Conservation (phyloP, 1,140 invertebrate genomes). For the Drosophila ironensis region DNA sequence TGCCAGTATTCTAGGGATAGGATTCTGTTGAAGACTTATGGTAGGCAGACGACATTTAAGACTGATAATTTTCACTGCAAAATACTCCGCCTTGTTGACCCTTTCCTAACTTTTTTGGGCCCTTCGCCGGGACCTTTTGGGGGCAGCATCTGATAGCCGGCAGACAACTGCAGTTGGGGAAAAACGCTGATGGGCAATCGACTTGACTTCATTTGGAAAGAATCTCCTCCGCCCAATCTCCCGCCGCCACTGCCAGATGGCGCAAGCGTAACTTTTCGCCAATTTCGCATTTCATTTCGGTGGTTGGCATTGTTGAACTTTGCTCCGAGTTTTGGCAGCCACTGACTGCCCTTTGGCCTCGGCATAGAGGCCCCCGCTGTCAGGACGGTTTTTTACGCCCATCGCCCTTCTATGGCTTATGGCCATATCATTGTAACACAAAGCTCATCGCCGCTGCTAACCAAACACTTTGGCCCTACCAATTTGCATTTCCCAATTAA, state of each 20-base stretch:
- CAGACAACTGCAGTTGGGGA: constrained; percentile 65
- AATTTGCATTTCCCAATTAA: constrained; percentile 43
- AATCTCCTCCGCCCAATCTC: neutral
- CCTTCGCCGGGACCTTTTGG: neutral
- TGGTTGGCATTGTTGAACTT: constrained; percentile 54
- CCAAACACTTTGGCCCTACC: constrained; percentile 50
- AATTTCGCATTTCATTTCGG: constrained; percentile 62
- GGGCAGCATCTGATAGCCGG: constrained; percentile 43
- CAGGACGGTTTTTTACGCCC: too few species aligned
- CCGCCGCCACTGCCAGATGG: constrained; percentile 24
- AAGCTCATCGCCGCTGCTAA: constrained; percentile 36
- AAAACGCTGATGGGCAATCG: constrained; percentile 70
- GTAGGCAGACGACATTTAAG: too few species aligned
- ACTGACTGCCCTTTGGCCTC: neutral
- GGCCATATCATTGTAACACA: constrained; percentile 49
- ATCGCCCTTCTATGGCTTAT: too few species aligned
- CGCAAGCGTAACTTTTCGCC: constrained; percentile 49
- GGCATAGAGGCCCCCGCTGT: too few species aligned
- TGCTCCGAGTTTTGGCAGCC: neutral
- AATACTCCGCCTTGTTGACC: too few species aligned
- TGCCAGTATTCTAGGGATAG: too few species aligned
- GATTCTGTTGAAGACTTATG: too few species aligned
- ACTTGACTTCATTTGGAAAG: constrained; percentile 60
- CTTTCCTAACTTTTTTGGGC: too few species aligned
- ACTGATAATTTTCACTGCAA: neutral